Percentiles rank a stretch among this genome's conserved stretches.
phyloP scores from a whole-genome alignment of 2,113 vertebrate species.

The Oreotrochilus melanogaster region DNA sequence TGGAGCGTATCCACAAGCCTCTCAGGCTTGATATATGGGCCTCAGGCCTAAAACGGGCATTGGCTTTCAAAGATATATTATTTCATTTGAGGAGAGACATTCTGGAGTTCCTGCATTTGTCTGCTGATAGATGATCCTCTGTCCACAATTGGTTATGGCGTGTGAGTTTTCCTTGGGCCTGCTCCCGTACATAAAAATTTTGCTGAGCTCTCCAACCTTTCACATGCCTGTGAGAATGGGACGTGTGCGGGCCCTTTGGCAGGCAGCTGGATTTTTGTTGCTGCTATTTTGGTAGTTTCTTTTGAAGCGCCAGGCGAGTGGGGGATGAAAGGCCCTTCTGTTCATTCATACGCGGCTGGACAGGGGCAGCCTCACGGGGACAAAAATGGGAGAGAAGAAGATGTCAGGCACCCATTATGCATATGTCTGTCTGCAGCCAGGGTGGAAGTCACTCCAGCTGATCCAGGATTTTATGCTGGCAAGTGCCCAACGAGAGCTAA shows the following conservation, averaged over 20 bases:
- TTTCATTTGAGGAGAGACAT: constrained; percentile 99
- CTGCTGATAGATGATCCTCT: constrained; percentile 98
- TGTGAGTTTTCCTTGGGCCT: constrained; percentile 89
- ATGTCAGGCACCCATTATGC: constrained; percentile 19
- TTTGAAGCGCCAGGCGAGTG: constrained; percentile 81
- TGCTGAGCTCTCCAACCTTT: constrained; percentile 85
- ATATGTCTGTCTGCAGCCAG: not conserved
- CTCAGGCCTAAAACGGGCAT: constrained; percentile 91
- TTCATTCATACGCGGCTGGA: constrained; percentile 84
- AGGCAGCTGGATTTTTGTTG: constrained; percentile 78
- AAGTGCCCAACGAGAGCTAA: not conserved
- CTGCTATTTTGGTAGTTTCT: constrained; percentile 88
- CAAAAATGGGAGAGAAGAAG: not conserved
- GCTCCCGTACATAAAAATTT: constrained; percentile 88
- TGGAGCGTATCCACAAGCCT: constrained; percentile 98
- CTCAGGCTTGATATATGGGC: constrained; percentile 99
- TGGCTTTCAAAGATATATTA: constrained; percentile 99
- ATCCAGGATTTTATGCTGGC: not conserved
- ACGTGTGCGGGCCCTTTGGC: constrained; percentile 72
- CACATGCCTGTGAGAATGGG: constrained; percentile 73
- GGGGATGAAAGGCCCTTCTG: constrained; percentile 81
- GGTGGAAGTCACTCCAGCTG: not conserved
- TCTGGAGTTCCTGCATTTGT: constrained; percentile 94
- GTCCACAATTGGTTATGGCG: constrained; percentile 90
- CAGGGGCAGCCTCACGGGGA: constrained; percentile 35